Percentiles rank a stretch among this genome's conserved stretches.
Evolutionary conservation across 2,797 vertebrate genomes (phyloP).

Genomic region (Kryptolebias ocellatus): DNA sequence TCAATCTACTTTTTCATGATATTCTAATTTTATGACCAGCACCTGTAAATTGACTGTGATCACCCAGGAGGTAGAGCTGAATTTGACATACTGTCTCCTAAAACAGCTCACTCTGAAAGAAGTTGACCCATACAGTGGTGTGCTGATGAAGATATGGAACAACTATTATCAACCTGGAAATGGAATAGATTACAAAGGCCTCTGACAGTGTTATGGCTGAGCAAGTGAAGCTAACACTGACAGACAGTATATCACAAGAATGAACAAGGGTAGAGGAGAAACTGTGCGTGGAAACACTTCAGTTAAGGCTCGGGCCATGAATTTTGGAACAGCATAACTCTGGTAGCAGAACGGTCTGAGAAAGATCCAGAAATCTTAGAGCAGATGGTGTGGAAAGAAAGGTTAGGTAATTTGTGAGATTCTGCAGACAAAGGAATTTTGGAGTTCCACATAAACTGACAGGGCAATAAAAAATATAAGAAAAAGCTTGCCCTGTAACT

Average conservation of each 20-base stretch:
- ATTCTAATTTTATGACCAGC: too few species aligned
- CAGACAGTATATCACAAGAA: background rate
- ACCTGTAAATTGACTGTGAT: background rate
- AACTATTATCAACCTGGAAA: background rate
- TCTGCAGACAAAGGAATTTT: background rate
- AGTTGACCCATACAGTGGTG: too few species aligned
- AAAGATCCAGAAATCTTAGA: background rate
- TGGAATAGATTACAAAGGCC: background rate
- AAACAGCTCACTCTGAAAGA: background rate
- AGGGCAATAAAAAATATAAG: background rate
- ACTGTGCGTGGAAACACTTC: background rate
- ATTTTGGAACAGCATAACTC: background rate
- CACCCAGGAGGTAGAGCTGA: background rate
- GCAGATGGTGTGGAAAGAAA: background rate
- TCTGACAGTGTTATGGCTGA: background rate
- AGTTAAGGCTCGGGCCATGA: too few species aligned
- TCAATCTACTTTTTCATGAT: too few species aligned
- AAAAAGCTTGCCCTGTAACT: background rate
- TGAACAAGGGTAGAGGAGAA: background rate
- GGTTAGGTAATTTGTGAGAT: background rate
- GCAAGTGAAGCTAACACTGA: background rate
- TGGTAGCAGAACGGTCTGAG: background rate
- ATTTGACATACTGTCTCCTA: background rate
- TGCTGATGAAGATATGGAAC: too few species aligned
- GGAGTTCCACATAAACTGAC: background rate